Percentiles rank a stretch among this genome's conserved stretches.
These are phyloP conservation scores for Trididemnum miniatum DNA, from an alignment of 23 tunicate genomes.

Conservation along the genomic window DNA sequence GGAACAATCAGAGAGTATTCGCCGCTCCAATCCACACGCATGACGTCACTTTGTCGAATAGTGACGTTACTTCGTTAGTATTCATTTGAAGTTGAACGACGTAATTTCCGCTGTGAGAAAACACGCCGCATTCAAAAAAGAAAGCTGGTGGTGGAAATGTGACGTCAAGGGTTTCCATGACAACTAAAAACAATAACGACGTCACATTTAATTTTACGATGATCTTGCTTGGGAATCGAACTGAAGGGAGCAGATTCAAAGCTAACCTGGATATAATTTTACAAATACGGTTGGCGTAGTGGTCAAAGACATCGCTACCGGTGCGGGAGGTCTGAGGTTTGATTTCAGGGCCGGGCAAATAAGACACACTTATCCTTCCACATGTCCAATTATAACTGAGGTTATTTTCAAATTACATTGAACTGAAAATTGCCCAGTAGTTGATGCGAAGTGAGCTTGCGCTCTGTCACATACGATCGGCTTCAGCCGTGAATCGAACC, in stretches of 20 bases:
- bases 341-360: no score
- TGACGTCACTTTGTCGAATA: slow-evolving; percentile 29
- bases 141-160: slow-evolving; percentile 34
- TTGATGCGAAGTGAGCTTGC: no score
- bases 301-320: no score
- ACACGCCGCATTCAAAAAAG: slow-evolving; percentile 29
- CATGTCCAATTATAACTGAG: no score
- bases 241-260: background rate
- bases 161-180: slow-evolving; percentile 39
- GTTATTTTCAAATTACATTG: no score
- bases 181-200: slow-evolving; percentile 15
- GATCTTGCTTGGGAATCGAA: background rate
- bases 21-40: slow-evolving; percentile 46
- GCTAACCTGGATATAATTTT: no score
- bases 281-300: no score
- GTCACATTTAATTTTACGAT: background rate
- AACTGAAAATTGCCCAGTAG: no score
- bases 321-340: no score
- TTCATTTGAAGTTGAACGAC: slow-evolving; percentile 13
- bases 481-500: no score
- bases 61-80: background rate
- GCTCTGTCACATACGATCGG: no score
- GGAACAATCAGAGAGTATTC: slow-evolving; percentile 21
- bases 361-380: no score
- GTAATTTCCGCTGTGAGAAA: slow-evolving; percentile 32